Evolutionary conservation across 2,113 vertebrate species (phyloP), one percentile per base, ranked within the genome.

Genomic region (Pagrus major): DNA sequence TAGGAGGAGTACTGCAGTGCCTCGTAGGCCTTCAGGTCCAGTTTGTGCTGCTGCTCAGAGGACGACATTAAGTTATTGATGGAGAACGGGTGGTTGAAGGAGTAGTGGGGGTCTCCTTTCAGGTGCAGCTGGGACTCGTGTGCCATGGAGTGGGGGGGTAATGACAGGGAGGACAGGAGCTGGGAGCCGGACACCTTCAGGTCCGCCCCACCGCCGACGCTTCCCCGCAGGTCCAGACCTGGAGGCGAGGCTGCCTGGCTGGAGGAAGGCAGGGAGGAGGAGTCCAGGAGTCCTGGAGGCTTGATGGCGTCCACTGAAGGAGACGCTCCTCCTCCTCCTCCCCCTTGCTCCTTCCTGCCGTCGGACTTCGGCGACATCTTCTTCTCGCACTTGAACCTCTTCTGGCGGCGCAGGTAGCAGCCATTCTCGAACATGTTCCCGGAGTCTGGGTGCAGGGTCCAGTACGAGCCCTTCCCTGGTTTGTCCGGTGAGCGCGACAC

Each of bases 371-470:
- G 82, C 0, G 90, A 88, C 46, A 91, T 77, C 72, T 96, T 97
- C 90, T 97, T 98, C 46, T 99, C 97, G 3, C 97, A 99, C 84
- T 99, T 99, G 93, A 99, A 99, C 88, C 98, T 96, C 90, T 99
- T 99, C 94, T 99, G 97, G 64, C 98, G 96, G 15, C 98, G 97
- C 82, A 99, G 91, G 94, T 99, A 99, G 91, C 98, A 99, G 91
- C 98, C 98, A 3, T 99, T 99, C 91, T 99, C 98, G 9, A 99
- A 99, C 98, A 99, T 99, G 95, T 99, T 99, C 71, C 98, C 98
- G 0, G 98, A 99, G 92, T 99, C 98, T 0, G 98, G 98, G 79
- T 99, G 97, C 87, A 99, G 95, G 49, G 97, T 97, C 98, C 98
- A 99, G 90, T 98, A 99, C 7, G 98, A 99, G 55, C 98, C 98